Evolutionary conservation across 2,113 vertebrate species (phyloP).

Genomic region (Piaya cayana): DNA sequence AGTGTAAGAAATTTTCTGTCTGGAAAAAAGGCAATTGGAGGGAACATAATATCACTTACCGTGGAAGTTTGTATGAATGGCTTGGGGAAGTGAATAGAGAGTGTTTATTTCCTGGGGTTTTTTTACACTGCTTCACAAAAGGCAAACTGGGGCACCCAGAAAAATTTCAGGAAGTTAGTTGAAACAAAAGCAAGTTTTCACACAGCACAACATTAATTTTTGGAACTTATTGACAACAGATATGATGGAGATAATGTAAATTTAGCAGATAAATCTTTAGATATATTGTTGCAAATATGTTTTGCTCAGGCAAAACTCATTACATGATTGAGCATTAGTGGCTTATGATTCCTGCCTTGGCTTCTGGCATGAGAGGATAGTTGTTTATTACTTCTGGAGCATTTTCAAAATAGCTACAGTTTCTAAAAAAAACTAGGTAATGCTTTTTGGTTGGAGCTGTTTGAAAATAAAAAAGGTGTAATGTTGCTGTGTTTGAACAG

Average conservation of each 20-base stretch:
- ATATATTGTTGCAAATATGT: not conserved
- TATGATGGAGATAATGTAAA: not conserved
- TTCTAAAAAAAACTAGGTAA: not conserved
- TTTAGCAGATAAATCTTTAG: not conserved
- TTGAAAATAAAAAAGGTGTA: not conserved
- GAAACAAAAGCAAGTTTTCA: not conserved
- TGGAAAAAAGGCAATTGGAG: constrained; percentile 15
- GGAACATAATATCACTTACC: constrained; percentile 57
- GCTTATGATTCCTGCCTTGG: not conserved
- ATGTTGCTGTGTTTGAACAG: not conserved
- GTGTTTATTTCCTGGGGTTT: constrained; percentile 41
- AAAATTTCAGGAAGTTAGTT: constrained; percentile 9
- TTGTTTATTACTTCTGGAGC: not conserved
- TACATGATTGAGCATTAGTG: not conserved
- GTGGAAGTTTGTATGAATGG: constrained; percentile 53
- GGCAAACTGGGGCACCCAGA: constrained; percentile 56
- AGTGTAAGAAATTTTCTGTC: constrained; percentile 29
- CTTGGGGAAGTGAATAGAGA: constrained; percentile 39
- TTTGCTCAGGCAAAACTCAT: not conserved
- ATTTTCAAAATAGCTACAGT: not conserved
- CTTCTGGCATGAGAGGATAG: not conserved
- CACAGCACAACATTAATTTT: not conserved
- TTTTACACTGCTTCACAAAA: constrained; percentile 26
- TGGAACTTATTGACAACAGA: not conserved
- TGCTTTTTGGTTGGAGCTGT: not conserved